Evolutionary conservation across 2,888 invertebrate genomes (phyloP).

Genomic region (Zonitis immaculata): DNA sequence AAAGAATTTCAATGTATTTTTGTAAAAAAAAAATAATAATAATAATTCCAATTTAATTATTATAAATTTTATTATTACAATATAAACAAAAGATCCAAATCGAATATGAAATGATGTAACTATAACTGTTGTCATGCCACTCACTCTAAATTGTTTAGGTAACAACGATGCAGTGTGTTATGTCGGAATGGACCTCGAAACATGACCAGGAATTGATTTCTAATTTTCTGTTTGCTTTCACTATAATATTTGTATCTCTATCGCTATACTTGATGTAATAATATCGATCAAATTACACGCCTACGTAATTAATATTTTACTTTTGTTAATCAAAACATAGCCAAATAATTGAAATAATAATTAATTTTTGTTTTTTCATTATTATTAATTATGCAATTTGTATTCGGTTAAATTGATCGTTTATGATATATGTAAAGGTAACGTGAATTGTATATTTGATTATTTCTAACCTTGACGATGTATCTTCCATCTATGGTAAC

Average conservation of each 20-base stretch:
- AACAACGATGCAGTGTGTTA: conserved; percentile 12
- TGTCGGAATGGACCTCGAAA: conserved; percentile 12
- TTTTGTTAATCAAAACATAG: not conserved
- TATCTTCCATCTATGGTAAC: not conserved
- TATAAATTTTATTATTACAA: conserved; percentile 5
- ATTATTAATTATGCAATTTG: not conserved
- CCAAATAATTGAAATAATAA: no score
- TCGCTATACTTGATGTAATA: conserved; percentile 13
- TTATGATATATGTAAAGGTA: not conserved
- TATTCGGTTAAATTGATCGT: not conserved
- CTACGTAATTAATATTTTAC: not conserved
- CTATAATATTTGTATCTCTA: conserved; percentile 2
- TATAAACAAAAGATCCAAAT: conserved; percentile 7
- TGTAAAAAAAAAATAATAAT: no score
- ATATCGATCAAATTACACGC: conserved; percentile 9
- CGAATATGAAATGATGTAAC: conserved; percentile 8
- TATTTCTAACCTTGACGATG: not conserved
- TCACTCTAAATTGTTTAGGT: conserved; percentile 14
- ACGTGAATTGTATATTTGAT: conserved; percentile 1
- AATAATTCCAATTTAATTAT: not conserved
- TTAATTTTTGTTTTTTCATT: no score
- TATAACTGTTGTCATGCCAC: conserved; percentile 15
- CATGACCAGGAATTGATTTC: conserved; percentile 26
- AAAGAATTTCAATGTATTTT: not conserved
- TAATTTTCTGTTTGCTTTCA: conserved; percentile 24